Evolutionary conservation across 2,888 invertebrate genomes (phyloP), one percentile per base, ranked within the genome.

Genomic region (Tetheella fluctuosa): DNA sequence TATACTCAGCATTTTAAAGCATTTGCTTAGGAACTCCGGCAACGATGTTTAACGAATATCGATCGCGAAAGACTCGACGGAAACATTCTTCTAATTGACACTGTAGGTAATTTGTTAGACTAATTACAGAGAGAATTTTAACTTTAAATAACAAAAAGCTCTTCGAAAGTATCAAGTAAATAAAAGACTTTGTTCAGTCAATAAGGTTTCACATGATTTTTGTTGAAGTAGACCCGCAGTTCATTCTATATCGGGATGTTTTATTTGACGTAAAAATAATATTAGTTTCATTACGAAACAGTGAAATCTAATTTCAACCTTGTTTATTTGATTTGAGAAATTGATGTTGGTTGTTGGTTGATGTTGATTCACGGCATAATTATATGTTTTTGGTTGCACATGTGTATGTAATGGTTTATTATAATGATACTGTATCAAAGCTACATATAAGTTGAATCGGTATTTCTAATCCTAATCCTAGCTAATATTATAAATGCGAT

Each of bases 91-190:
- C 71, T 73, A 74, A 81, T 80, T 80, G 73, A 77, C 76, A 73
- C 67, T 74, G 76, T 81, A 34, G 55, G n/a, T 55, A 81, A 84
- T 84, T 85, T 76, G 73, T 73, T 78, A 66, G 64, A 74, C 69
- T 83, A 83, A 83, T 86, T 85, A 85, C 73, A 80, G 73, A 70
- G 77, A 69, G 63, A 61, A 63, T 65, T 76, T 70, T 71, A 68
- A 58, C 64, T 64, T 67, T 59, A 63, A 66, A 64, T 66, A 67
- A 72, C 66, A 68, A 71, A 34, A 70, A 71, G 67, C 70, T 67
- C 68, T 59, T 59, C 53, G 63, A 63, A 67, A 70, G 64, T 63
- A 62, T 64, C 56, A 60, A 67, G 62, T 56, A 69, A 70, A 67
- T 68, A 71, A 67, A 61, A 58, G 64, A n/a, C 62, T 58, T 57